phyloP scores from a whole-genome alignment of 2,888 invertebrate species.

The Zeuzera pyrina region DNA sequence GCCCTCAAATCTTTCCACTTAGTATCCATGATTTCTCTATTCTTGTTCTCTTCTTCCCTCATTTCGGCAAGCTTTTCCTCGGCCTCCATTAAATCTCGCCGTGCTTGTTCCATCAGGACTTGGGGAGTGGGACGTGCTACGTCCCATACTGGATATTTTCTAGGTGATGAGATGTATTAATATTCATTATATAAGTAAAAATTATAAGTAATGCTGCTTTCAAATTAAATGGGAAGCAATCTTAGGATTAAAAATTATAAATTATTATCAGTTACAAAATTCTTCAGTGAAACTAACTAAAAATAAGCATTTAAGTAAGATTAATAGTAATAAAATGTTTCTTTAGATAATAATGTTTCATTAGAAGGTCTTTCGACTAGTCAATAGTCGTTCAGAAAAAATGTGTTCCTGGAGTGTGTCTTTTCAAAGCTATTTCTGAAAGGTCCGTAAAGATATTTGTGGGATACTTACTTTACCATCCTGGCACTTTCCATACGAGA shows the following conservation, averaged over 20 bases:
- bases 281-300: too few species aligned
- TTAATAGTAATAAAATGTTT: too few species aligned
- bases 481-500: constrained; percentile 63
- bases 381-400: too few species aligned
- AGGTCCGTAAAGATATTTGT: too few species aligned
- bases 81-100: constrained; percentile 63
- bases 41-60: constrained; percentile 46
- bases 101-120: constrained; percentile 67
- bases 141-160: constrained; percentile 77
- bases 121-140: constrained; percentile 69
- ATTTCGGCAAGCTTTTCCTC: constrained; percentile 61
- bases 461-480: constrained; percentile 58
- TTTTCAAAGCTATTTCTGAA: too few species aligned
- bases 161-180: constrained; percentile 28
- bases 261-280: too few species aligned
- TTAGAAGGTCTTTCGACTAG: too few species aligned
- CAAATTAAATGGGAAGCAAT: too few species aligned
- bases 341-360: too few species aligned
- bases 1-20: constrained; percentile 71
- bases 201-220: neutral
- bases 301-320: too few species aligned
- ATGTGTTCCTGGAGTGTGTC: too few species aligned
- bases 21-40: constrained; percentile 54
- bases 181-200: neutral
- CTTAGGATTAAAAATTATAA: too few species aligned